phyloP scores from a whole-genome alignment of 2,113 vertebrate genomes.

The Malaclemys terrapin region DNA sequence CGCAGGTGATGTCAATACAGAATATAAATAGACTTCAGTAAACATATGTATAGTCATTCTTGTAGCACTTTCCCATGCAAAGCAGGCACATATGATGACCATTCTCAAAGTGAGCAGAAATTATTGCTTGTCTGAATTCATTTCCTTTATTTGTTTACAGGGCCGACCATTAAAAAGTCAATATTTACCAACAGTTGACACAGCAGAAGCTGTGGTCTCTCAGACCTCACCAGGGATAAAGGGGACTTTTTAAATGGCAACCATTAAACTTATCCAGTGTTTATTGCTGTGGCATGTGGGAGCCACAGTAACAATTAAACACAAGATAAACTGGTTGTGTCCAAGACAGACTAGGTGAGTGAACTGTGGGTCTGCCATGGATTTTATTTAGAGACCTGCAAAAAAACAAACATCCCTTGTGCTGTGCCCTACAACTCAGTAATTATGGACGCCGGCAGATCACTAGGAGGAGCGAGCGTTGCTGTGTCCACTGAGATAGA shows the following conservation, averaged over 20 bases:
- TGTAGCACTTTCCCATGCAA: background rate
- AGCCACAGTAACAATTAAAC: slow-evolving; percentile 43
- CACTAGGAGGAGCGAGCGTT: background rate
- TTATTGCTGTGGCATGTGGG: background rate
- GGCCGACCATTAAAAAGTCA: background rate
- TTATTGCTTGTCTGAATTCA: background rate
- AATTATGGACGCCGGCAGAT: background rate
- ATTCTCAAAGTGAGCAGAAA: slow-evolving; percentile 18
- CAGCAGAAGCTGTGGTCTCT: background rate
- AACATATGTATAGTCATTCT: background rate
- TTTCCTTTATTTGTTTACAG: background rate
- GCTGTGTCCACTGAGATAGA: background rate
- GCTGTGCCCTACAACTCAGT: background rate
- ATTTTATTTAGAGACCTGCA: background rate
- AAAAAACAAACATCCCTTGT: background rate
- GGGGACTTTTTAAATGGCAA: slow-evolving; percentile 3
- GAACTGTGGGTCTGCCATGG: background rate
- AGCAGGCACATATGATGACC: background rate
- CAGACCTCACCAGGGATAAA: background rate
- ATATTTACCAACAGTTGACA: background rate
- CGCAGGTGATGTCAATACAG: background rate
- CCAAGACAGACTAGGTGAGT: background rate
- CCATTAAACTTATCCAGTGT: background rate
- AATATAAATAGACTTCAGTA: background rate
- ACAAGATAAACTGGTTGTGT: slow-evolving; percentile 28